These are phyloP conservation scores for Leguminivora glycinivorella DNA, from an alignment of 1,140 invertebrate species.

Conservation along the genomic window DNA sequence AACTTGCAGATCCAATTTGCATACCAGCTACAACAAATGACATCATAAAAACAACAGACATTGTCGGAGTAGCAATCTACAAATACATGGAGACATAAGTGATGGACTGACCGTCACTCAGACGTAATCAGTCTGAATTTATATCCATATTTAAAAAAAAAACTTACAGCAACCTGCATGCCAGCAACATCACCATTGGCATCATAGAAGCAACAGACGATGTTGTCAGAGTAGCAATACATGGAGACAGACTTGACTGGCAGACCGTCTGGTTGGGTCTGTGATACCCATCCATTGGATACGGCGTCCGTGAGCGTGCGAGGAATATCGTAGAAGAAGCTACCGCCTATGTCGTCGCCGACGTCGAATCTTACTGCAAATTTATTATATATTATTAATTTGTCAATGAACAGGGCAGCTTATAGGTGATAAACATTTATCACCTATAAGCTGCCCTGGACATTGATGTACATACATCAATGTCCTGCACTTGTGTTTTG, in stretches of 20 bases:
- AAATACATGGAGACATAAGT: background rate
- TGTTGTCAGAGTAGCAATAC: slow-evolving; percentile 9
- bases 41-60: slow-evolving; percentile 28
- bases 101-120: background rate
- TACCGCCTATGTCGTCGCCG: background rate
- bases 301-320: background rate
- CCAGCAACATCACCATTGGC: slow-evolving; percentile 35
- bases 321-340: background rate
- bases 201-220: slow-evolving; percentile 31
- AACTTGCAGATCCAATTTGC: slow-evolving; percentile 28
- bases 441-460: too few species aligned
- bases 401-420: too few species aligned
- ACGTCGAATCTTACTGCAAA: slow-evolving; percentile 25
- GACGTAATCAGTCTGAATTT: background rate
- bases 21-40: slow-evolving; percentile 35
- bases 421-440: too few species aligned
- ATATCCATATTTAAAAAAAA: background rate
- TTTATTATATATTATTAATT: too few species aligned
- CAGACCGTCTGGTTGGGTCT: background rate
- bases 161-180: slow-evolving; percentile 36
- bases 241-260: background rate
- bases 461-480: too few species aligned
- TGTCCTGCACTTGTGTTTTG: too few species aligned
- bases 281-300: background rate
- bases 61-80: slow-evolving; percentile 1